Percentiles rank a stretch among this genome's conserved stretches.
Evolutionary conservation across 1,140 invertebrate genomes (phyloP).

Genomic region (Semibalanus balanoides): DNA sequence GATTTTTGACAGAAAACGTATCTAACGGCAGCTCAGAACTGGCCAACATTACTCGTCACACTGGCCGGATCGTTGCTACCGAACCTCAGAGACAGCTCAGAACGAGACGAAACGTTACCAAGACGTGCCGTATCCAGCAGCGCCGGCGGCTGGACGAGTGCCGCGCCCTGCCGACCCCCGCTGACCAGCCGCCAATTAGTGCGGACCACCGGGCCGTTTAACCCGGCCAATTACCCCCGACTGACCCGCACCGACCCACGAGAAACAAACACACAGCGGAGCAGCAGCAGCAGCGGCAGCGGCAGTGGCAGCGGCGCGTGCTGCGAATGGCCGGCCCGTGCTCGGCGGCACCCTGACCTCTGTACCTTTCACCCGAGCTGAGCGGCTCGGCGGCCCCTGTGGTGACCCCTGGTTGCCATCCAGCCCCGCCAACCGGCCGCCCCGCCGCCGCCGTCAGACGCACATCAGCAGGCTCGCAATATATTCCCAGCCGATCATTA

Average conservation of each 20-base stretch:
- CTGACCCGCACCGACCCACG: background rate
- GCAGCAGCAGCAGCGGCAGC: background rate
- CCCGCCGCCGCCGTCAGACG: background rate
- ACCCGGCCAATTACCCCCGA: background rate
- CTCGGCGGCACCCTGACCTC: background rate
- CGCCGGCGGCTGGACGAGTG: no score
- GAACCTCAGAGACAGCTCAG: no score
- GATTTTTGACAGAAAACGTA: no score
- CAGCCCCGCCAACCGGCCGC: no score
- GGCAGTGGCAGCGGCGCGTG: background rate
- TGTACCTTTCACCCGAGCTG: background rate
- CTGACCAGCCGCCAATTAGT: background rate
- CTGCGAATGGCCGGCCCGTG: background rate
- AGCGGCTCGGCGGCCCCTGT: background rate
- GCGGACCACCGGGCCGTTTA: background rate
- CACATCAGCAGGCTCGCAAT: background rate
- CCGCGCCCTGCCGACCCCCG: no score
- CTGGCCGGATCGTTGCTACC: no score
- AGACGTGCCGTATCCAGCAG: no score
- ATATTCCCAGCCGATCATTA: background rate
- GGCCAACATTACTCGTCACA: no score
- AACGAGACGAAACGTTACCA: no score
- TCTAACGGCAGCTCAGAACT: no score
- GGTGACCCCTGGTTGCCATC: background rate
- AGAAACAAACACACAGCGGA: background rate